These are phyloP conservation scores for Nomada fabriciana DNA, from an alignment of 2,888 invertebrate species.

Conservation along the genomic window DNA sequence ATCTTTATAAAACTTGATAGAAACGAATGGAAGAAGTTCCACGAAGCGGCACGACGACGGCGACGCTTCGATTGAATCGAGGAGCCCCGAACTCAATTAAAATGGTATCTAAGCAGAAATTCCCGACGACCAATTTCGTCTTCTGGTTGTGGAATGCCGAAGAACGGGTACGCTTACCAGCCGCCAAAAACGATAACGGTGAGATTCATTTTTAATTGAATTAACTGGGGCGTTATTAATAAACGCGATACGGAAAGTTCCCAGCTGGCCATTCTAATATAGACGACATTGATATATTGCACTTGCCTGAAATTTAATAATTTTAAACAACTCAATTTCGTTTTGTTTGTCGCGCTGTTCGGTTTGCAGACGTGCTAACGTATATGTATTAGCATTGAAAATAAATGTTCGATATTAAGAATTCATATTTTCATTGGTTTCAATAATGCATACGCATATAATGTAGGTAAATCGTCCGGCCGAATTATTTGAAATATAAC, in stretches of 20 bases:
- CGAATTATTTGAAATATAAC: too few species aligned
- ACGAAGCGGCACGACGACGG: constrained; percentile 4
- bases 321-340: constrained; percentile 35
- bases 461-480: too few species aligned
- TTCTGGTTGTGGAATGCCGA: not conserved
- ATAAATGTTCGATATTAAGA: not conserved
- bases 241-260: constrained; percentile 24
- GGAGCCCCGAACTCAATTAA: constrained; percentile 33
- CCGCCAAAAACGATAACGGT: constrained; percentile 26
- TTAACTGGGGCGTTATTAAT: constrained; percentile 42
- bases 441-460: too few species aligned
- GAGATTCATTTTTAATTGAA: constrained; percentile 45
- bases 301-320: constrained; percentile 36
- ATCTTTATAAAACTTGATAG: constrained; percentile 46
- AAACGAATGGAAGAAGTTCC: constrained; percentile 31
- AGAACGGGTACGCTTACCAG: not conserved
- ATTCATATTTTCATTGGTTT: too few species aligned
- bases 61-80: constrained; percentile 20
- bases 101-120: constrained; percentile 30
- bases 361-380: not conserved
- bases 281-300: constrained; percentile 22
- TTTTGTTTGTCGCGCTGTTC: not conserved
- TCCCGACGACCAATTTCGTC: constrained; percentile 26
- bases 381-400: not conserved
- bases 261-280: constrained; percentile 21